Percentiles rank a stretch among this genome's conserved stretches.
These are phyloP conservation scores for Cheilosia impressa DNA, from an alignment of 2,888 invertebrate species.

Conservation along the genomic window DNA sequence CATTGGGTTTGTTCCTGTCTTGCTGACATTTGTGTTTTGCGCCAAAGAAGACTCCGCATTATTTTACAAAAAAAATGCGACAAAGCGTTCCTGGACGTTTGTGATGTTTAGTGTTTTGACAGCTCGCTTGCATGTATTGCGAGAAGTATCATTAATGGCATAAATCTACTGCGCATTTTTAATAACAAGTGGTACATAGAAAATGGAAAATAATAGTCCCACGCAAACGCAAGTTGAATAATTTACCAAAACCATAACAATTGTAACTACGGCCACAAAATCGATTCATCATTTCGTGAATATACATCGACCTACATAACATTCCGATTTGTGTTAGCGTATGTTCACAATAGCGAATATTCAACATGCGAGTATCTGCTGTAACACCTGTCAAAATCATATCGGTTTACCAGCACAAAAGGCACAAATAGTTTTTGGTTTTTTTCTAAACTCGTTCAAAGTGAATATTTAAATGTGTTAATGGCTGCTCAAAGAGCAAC, in stretches of 20 bases:
- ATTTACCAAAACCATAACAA: conserved; percentile 5
- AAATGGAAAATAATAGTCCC: not conserved
- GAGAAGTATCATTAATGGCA: too few relatives aligned
- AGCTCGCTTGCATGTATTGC: too few relatives aligned
- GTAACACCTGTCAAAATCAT: conserved; percentile 39
- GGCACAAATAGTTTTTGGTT: not conserved
- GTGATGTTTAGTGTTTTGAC: too few relatives aligned
- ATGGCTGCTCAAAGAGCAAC: conserved; percentile 8
- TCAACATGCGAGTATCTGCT: conserved; percentile 2
- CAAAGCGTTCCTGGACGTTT: too few relatives aligned
- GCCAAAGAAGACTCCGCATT: too few relatives aligned
- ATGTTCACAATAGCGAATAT: not conserved
- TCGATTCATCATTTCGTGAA: conserved; percentile 5
- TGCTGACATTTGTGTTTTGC: too few relatives aligned
- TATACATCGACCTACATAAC: not conserved
- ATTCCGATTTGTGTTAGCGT: not conserved
- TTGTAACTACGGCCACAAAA: not conserved
- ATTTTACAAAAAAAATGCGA: too few relatives aligned
- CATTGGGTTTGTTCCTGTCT: too few relatives aligned
- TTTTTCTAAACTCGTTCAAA: conserved; percentile 38
- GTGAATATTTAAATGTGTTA: conserved; percentile 25
- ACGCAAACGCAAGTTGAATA: not conserved
- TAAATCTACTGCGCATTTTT: too few relatives aligned
- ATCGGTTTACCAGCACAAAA: conserved; percentile 10
- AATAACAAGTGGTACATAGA: too few relatives aligned